These are phyloP conservation scores for Proterorhinus semilunaris DNA, from an alignment of 2,113 vertebrate species.

Conservation along the genomic window DNA sequence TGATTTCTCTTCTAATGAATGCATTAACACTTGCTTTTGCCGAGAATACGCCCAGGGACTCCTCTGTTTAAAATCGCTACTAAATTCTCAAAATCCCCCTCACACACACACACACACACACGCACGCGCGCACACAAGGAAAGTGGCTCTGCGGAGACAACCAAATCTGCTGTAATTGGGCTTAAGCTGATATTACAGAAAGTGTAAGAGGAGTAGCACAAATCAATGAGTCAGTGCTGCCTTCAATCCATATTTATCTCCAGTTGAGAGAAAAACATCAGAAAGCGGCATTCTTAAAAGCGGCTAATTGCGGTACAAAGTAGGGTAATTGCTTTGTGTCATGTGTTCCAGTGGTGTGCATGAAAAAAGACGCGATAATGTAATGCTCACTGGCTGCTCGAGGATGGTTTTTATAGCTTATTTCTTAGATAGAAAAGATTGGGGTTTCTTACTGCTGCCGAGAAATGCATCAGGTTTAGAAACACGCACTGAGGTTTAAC, in stretches of 20 bases:
- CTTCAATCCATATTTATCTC: constrained; percentile 77
- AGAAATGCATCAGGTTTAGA: constrained; percentile 25
- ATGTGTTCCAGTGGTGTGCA: constrained; percentile 58
- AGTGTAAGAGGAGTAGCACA: constrained; percentile 74
- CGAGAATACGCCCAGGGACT: constrained; percentile 69
- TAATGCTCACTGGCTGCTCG: constrained; percentile 47
- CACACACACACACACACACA: neutral
- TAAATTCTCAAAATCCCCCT: constrained; percentile 50
- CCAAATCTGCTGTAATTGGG: constrained; percentile 81
- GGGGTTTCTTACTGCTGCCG: constrained; percentile 30
- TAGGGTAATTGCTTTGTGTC: constrained; percentile 76
- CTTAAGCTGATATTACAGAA: constrained; percentile 82
- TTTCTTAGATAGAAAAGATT: constrained; percentile 45
- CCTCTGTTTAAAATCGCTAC: constrained; percentile 63
- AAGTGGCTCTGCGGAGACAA: constrained; percentile 69
- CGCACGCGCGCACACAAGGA: constrained; percentile 22
- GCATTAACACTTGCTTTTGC: constrained; percentile 67
- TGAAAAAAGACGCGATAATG: constrained; percentile 34
- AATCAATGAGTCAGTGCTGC: constrained; percentile 79
- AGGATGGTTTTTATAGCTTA: constrained; percentile 54
- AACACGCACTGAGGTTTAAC: neutral
- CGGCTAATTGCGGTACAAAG: constrained; percentile 75
- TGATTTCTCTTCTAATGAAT: constrained; percentile 81
- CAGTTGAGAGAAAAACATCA: constrained; percentile 70
- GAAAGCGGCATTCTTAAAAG: constrained; percentile 74